phyloP scores from a whole-genome alignment of 2,888 invertebrate genomes.

The Euproctis similis region DNA sequence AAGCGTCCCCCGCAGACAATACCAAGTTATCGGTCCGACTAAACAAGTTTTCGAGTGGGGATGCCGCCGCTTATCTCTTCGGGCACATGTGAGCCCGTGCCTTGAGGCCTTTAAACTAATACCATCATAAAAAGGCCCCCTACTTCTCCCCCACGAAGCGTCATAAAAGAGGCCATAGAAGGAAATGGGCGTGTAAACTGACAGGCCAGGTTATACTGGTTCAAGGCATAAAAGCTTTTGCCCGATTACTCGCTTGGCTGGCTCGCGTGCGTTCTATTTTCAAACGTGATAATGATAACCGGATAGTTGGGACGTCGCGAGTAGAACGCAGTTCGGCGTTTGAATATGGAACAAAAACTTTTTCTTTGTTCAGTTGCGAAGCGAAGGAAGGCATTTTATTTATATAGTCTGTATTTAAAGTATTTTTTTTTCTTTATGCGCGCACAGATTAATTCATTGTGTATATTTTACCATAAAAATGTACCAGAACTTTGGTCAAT shows the following conservation, averaged over 20 bases:
- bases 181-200: slow-evolving; percentile 55
- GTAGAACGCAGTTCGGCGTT: slow-evolving; percentile 23
- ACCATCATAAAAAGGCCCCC: slow-evolving; percentile 50
- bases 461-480: not conserved
- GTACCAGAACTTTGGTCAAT: too few species aligned
- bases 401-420: slow-evolving; percentile 5
- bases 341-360: slow-evolving; percentile 24
- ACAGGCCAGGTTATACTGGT: slow-evolving; percentile 44
- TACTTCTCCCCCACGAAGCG: slow-evolving; percentile 37
- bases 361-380: slow-evolving; percentile 16
- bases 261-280: slow-evolving; percentile 73
- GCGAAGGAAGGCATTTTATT: too few species aligned
- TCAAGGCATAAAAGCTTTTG: slow-evolving; percentile 61
- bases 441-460: not conserved
- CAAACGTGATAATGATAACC: slow-evolving; percentile 72
- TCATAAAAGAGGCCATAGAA: slow-evolving; percentile 55
- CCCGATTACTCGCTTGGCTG: slow-evolving; percentile 68
- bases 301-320: slow-evolving; percentile 41
- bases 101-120: slow-evolving; percentile 61
- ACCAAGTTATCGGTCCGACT: slow-evolving; percentile 61
- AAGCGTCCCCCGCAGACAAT: slow-evolving; percentile 57
- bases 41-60: slow-evolving; percentile 71
- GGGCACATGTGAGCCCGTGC: slow-evolving; percentile 67
- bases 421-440: too few species aligned
- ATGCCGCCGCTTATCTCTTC: slow-evolving; percentile 67